Conservation (phyloP, 1,140 invertebrate genomes). For the Drosophila mojavensis region DNA sequence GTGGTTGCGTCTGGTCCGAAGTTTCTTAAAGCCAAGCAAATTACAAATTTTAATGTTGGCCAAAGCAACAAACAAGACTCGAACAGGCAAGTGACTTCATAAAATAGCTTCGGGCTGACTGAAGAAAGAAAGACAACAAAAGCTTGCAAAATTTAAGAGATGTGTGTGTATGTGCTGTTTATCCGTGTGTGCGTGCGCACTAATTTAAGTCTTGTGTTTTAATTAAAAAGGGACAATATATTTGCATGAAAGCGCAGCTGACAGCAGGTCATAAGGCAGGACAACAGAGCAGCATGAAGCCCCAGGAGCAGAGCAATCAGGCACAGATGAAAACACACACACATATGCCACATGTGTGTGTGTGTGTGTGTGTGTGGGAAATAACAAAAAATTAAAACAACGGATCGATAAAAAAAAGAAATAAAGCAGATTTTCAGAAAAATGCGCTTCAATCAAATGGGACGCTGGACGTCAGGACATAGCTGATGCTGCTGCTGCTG, state of each 20-base stretch:
- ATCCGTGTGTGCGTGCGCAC: slow-evolving; percentile 21
- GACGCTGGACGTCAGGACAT: neutral
- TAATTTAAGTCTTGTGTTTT: slow-evolving; percentile 81
- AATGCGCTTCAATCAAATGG: slow-evolving; percentile 69
- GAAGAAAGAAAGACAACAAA: slow-evolving; percentile 24
- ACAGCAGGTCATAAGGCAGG: slow-evolving; percentile 67
- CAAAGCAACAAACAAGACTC: slow-evolving; percentile 36
- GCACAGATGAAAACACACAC: neutral
- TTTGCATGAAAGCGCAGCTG: slow-evolving; percentile 73
- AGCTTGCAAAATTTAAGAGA: slow-evolving; percentile 20
- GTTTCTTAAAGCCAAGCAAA: slow-evolving; percentile 48
- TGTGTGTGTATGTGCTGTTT: neutral
- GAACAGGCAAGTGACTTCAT: slow-evolving; percentile 64
- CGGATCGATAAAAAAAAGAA: slow-evolving; percentile 70
- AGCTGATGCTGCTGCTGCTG: too few species aligned
- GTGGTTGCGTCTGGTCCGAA: neutral
- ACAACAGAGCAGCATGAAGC: slow-evolving; percentile 34
- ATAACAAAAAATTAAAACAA: slow-evolving; percentile 68
- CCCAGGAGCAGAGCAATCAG: slow-evolving; percentile 41
- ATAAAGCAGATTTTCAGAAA: slow-evolving; percentile 71
- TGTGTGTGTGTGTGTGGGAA: slow-evolving; percentile 12
- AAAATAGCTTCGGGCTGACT: slow-evolving; percentile 16
- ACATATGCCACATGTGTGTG: neutral
- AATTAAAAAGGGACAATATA: slow-evolving; percentile 81
- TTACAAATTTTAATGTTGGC: slow-evolving; percentile 38